Percentiles rank a stretch among this genome's conserved stretches.
Conservation (phyloP, 2,797 vertebrate genomes). For the Cyprinella venusta region DNA sequence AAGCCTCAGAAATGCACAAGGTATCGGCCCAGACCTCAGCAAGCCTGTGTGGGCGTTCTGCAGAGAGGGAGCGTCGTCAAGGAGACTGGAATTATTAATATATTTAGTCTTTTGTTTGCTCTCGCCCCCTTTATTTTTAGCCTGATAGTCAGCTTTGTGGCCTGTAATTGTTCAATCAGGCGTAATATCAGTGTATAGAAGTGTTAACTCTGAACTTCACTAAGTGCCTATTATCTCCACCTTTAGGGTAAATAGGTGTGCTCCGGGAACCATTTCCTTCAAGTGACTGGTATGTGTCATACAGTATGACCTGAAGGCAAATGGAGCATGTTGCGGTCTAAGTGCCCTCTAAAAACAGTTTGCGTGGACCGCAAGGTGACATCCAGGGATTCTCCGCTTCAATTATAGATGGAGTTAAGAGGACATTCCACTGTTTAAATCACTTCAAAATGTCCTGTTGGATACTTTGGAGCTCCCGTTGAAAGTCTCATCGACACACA, state of each 20-base stretch:
- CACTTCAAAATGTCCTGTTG: conserved; percentile 19
- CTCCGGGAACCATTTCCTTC: conserved; percentile 21
- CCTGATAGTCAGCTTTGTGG: conserved; percentile 59
- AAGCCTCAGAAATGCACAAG: conserved; percentile 62
- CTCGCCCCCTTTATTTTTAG: conserved; percentile 71
- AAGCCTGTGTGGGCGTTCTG: conserved; percentile 70
- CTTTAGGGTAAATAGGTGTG: conserved; percentile 54
- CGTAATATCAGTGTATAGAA: conserved; percentile 63
- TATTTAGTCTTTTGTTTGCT: conserved; percentile 70
- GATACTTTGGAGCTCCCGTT: conserved; percentile 36
- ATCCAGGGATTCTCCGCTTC: background rate
- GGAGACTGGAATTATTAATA: conserved; percentile 75
- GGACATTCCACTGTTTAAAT: conserved; percentile 41
- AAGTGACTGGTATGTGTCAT: conserved; percentile 43
- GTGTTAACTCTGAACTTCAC: conserved; percentile 37
- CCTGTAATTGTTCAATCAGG: conserved; percentile 67
- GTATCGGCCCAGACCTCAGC: conserved; percentile 65
- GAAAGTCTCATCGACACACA: conserved; percentile 23
- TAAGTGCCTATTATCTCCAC: conserved; percentile 58
- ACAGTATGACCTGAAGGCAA: conserved; percentile 21
- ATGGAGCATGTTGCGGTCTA: background rate
- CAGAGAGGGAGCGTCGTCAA: conserved; percentile 72
- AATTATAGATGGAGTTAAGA: conserved; percentile 42
- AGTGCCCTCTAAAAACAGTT: conserved; percentile 27
- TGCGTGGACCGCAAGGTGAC: background rate